These are phyloP conservation scores for Oxyura jamaicensis DNA, from an alignment of 2,113 vertebrate genomes.

Conservation along the genomic window DNA sequence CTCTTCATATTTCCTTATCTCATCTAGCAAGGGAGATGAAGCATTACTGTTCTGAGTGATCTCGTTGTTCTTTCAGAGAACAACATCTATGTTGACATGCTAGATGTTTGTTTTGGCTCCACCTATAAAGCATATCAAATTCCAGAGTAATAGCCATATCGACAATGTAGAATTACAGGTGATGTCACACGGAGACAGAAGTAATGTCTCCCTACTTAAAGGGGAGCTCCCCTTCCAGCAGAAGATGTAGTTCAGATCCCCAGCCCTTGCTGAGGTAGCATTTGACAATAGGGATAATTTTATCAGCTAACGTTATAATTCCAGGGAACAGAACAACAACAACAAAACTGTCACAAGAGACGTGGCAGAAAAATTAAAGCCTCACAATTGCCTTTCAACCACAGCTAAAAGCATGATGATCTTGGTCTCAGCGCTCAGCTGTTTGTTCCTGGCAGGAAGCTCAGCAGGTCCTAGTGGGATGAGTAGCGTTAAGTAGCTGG, in stretches of 20 bases:
- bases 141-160: constrained; percentile 26
- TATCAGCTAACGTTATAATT: not conserved
- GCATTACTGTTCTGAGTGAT: not conserved
- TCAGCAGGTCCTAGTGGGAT: not conserved
- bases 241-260: not conserved
- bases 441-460: not conserved
- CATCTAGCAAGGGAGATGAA: not conserved
- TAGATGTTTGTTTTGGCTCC: constrained; percentile 32
- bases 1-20: not conserved
- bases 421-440: not conserved
- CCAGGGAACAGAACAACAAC: not conserved
- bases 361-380: not conserved
- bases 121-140: not conserved
- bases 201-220: not conserved
- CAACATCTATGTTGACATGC: not conserved
- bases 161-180: constrained; percentile 6
- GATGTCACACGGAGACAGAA: not conserved
- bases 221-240: not conserved
- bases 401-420: not conserved
- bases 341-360: not conserved
- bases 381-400: not conserved
- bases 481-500: not conserved
- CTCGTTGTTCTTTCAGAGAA: not conserved
- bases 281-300: not conserved
- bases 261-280: not conserved